These are phyloP conservation scores for Aplochiton taeniatus DNA, from an alignment of 2,797 vertebrate genomes.

Conservation along the genomic window DNA sequence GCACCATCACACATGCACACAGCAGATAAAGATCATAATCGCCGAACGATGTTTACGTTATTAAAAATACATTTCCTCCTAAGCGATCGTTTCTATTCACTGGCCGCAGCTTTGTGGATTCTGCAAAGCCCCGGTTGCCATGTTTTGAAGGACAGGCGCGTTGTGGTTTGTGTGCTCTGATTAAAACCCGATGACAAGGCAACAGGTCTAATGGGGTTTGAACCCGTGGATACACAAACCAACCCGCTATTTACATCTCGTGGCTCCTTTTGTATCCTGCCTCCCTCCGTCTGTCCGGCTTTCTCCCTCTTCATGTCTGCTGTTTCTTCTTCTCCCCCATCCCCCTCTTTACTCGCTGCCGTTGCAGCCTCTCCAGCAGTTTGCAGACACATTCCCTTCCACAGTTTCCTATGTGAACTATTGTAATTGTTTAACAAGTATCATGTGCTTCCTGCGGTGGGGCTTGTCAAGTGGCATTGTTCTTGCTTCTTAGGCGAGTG, in stretches of 20 bases:
- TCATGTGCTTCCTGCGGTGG: background rate
- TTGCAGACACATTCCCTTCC: conserved; percentile 13
- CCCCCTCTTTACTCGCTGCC: background rate
- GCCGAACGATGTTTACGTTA: too few species aligned
- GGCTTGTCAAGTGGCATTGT: background rate
- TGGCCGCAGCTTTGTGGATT: background rate
- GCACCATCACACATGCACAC: background rate
- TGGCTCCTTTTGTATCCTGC: conserved; percentile 7
- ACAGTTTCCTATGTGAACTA: background rate
- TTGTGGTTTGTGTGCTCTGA: conserved; percentile 29
- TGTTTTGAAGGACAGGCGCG: background rate
- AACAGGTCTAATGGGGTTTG: conserved; percentile 13
- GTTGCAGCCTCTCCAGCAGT: background rate
- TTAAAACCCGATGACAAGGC: conserved; percentile 66
- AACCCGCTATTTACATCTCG: conserved; percentile 7
- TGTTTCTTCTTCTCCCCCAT: background rate
- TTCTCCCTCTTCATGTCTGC: background rate
- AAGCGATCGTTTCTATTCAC: too few species aligned
- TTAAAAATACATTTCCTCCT: too few species aligned
- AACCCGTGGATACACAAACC: conserved; percentile 47
- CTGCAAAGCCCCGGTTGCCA: too few species aligned
- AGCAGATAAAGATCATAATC: too few species aligned
- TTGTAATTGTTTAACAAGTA: background rate
- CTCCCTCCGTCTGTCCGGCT: conserved; percentile 1
- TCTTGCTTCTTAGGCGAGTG: background rate